Base-by-base conservation (phyloP, 2,888 invertebrate species). In the Shargacucullia verbasci region DNA sequence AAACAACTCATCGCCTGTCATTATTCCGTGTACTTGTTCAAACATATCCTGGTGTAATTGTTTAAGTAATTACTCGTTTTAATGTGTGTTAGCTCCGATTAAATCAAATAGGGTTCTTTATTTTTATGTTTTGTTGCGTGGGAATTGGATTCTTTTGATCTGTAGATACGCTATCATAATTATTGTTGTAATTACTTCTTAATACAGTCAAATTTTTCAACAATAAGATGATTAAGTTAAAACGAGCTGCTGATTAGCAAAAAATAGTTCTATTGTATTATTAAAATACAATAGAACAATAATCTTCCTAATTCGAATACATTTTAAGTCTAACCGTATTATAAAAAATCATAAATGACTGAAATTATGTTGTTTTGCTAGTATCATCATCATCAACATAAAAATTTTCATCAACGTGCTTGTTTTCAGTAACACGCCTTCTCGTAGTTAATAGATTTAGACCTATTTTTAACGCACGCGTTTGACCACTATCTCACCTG, bases 11-110 rank as follows among this genome's bases (percentile, higher is more conserved):
- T 73, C 73, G 25, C 63, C 52, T 70, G 56, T 73, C 73, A 59
- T 63, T 63, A 68, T 25, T 27, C 7, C 38, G 39, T 68, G 55
- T 63, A 41, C 58, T 54, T 73, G 59, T 57, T 57, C 45, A 70
- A 70, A 73, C 69, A 59, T 44, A 61, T 57, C 68, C 68, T 61
- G 54, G 40, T 43, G 64, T 70, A 68, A 70, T 68, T 70, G 70
- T 73, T 59, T 52, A 73, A 56, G 45, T 73, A 73, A 73, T 72
- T 63, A 64, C 34, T 15, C 45, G 39, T 59, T 73, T 59, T 63
- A 52, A 56, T 70, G 55, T 63, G 33, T 59, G 52, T 67, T 59
- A 52, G 43, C 38, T 10, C 38, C 44, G 70, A 70, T 70, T 52
- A 47, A 25, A 70, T 70, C 70, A 52, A 46, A 20, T 20, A 5